A percentile compares a stretch with the other conserved stretches of the same genome.
Conservation (phyloP, 2,113 vertebrate genomes). For the Pseudolaguvia tuberculata region DNA sequence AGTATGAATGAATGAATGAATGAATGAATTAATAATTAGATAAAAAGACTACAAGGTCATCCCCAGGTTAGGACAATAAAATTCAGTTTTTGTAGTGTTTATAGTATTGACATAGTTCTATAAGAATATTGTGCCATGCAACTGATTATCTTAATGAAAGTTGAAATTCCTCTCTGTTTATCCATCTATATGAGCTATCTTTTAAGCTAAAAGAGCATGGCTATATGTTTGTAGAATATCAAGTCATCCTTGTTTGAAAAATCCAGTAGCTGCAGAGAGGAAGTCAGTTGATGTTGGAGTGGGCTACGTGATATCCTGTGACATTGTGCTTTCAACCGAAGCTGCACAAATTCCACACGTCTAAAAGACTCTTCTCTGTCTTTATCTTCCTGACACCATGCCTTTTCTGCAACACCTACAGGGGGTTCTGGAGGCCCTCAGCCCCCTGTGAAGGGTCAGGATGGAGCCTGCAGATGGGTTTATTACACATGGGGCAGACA, state of each 20-base stretch:
- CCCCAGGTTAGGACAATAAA: neutral
- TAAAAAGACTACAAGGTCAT: neutral
- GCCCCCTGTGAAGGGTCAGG: conserved; percentile 51
- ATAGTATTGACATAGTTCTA: neutral
- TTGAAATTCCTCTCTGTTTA: conserved; percentile 9
- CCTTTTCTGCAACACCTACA: conserved; percentile 60
- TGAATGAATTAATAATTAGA: neutral
- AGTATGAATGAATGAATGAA: neutral
- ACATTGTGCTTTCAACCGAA: neutral
- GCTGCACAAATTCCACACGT: neutral
- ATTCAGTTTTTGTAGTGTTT: neutral
- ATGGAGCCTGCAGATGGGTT: conserved; percentile 65
- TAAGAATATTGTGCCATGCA: conserved; percentile 24
- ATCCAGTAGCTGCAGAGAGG: neutral
- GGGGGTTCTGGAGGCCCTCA: conserved; percentile 53
- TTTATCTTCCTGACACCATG: conserved; percentile 11
- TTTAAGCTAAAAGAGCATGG: conserved; percentile 18
- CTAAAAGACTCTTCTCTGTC: neutral
- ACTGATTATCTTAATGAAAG: conserved; percentile 11
- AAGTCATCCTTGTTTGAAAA: conserved; percentile 12
- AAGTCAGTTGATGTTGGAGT: neutral
- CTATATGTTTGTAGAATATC: conserved; percentile 14
- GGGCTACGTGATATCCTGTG: conserved; percentile 14
- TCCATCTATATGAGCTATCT: neutral
- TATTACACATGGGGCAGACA: conserved; percentile 77